Evolutionary conservation across 2,888 invertebrate species (phyloP).

Genomic region (Crossocerus cetratus): DNA sequence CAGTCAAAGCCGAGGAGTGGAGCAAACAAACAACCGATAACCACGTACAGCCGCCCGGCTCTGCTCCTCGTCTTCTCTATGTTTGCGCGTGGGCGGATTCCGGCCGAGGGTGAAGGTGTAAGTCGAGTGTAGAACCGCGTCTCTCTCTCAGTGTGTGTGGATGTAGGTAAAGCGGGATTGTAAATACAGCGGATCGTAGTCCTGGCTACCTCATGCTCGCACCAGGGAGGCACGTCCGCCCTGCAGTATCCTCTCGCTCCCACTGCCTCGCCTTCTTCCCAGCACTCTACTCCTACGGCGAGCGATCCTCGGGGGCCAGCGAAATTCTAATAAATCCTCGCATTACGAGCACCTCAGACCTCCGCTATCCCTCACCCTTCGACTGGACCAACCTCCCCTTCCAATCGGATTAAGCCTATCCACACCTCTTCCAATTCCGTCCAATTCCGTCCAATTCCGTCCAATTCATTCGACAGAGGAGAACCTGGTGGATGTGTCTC

Average conservation of each 20-base stretch:
- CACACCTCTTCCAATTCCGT: too few relatives aligned
- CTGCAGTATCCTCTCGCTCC: conserved; percentile 49
- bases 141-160: conserved; percentile 24
- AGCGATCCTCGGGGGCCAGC: not conserved
- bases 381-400: too few relatives aligned
- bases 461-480: too few relatives aligned
- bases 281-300: conserved; percentile 9
- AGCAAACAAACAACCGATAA: too few relatives aligned
- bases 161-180: conserved; percentile 55
- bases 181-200: conserved; percentile 58
- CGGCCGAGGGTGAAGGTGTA: conserved; percentile 31
- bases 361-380: not conserved
- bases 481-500: too few relatives aligned
- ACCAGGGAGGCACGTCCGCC: conserved; percentile 48
- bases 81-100: conserved; percentile 46
- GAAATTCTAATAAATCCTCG: conserved; percentile 38
- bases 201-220: conserved; percentile 56
- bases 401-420: too few relatives aligned
- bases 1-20: too few relatives aligned
- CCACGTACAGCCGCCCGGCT: too few relatives aligned
- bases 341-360: conserved; percentile 26
- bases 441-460: too few relatives aligned
- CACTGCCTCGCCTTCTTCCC: conserved; percentile 35
- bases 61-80: conserved; percentile 6
- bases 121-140: conserved; percentile 36